A percentile compares a stretch with the other conserved stretches of the same genome.
Conservation (phyloP, 2,797 vertebrate species). For the Danio tinwini region DNA sequence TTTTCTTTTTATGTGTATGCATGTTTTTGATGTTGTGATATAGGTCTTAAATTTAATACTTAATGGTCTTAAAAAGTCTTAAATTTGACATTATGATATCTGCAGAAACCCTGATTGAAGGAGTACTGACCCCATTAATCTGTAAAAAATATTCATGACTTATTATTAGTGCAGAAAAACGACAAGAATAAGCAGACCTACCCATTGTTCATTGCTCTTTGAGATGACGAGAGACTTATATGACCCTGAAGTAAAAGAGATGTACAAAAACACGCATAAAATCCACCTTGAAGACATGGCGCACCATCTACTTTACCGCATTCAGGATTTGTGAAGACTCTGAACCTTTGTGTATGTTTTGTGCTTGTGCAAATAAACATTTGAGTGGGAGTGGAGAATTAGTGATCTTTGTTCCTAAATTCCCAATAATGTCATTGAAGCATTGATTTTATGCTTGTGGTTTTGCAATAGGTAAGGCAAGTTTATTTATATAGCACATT, state of each 20-base stretch:
- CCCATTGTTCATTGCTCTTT: constrained; percentile 59
- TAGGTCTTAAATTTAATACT: too few species aligned
- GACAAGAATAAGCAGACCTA: constrained; percentile 47
- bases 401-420: constrained; percentile 8
- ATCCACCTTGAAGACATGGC: constrained; percentile 59
- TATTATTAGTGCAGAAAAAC: not conserved
- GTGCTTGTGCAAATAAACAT: not conserved
- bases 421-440: not conserved
- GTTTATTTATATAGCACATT: too few species aligned
- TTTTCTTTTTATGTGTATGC: too few species aligned
- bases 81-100: too few species aligned
- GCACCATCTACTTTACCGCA: not conserved
- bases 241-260: constrained; percentile 36
- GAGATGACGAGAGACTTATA: constrained; percentile 63
- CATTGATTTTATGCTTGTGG: too few species aligned
- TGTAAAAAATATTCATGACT: too few species aligned
- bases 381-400: not conserved
- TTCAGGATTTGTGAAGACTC: not conserved
- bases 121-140: not conserved
- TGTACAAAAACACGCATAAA: constrained; percentile 57
- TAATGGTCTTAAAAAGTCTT: too few species aligned
- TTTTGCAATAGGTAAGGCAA: too few species aligned
- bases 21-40: too few species aligned
- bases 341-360: not conserved
- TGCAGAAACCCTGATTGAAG: too few species aligned